These are phyloP conservation scores for Erebia palarica DNA, from an alignment of 2,888 invertebrate species.

Conservation along the genomic window DNA sequence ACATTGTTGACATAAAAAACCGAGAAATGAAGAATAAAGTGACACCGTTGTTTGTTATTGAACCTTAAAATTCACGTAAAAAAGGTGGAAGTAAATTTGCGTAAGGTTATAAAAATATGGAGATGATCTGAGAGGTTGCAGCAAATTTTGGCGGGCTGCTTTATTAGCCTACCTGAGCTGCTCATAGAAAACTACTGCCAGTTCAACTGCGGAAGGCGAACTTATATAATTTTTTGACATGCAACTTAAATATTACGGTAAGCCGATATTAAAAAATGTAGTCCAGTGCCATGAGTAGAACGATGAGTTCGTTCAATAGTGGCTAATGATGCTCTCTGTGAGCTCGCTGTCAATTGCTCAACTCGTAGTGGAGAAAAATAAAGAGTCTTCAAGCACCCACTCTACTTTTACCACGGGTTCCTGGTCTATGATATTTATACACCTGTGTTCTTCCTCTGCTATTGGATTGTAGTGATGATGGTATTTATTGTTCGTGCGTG, in stretches of 20 bases:
- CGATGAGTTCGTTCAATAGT: too few species aligned
- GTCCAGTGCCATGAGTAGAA: too few species aligned
- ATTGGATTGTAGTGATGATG: constrained; percentile 20
- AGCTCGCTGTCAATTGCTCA: too few species aligned
- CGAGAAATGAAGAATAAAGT: constrained; percentile 3
- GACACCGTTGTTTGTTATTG: constrained; percentile 11
- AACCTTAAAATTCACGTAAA: constrained; percentile 15
- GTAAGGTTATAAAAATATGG: constrained; percentile 10
- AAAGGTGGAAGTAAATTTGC: constrained; percentile 17
- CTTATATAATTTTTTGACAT: too few species aligned
- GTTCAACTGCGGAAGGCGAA: too few species aligned
- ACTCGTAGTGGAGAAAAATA: too few species aligned
- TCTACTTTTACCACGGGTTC: not conserved
- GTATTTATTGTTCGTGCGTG: constrained; percentile 11
- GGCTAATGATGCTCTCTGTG: too few species aligned
- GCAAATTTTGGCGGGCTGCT: not conserved
- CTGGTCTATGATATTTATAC: not conserved
- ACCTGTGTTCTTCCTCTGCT: constrained; percentile 6
- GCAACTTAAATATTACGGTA: too few species aligned
- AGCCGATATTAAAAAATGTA: too few species aligned
- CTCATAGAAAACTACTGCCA: not conserved
- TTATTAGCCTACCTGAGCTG: not conserved
- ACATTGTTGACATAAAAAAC: constrained; percentile 16
- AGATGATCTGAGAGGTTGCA: not conserved
- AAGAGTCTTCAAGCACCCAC: not conserved